Evolutionary conservation across 2,888 invertebrate genomes (phyloP).

Genomic region (Helicoverpa assulta): DNA sequence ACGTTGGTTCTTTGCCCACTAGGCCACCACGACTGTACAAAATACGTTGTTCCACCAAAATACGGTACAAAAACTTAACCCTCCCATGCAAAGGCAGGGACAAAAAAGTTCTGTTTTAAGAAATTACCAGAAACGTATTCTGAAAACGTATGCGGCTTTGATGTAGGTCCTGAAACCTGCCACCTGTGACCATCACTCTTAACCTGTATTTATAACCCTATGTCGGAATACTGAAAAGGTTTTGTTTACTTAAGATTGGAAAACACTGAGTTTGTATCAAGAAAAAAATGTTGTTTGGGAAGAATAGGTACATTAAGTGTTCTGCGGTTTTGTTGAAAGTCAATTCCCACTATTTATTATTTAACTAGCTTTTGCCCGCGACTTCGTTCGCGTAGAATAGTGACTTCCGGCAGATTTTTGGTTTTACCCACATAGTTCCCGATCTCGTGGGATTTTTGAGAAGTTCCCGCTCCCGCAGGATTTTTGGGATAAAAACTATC

Average conservation of each 20-base stretch:
- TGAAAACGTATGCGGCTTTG: conserved; percentile 8
- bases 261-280: background rate
- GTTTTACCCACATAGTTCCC: too few relatives aligned
- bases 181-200: conserved; percentile 3
- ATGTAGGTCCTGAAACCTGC: conserved; percentile 4
- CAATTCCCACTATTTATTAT: too few relatives aligned
- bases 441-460: too few relatives aligned
- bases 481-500: too few relatives aligned
- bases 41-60: background rate
- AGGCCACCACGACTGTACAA: too few relatives aligned
- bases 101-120: conserved; percentile 3
- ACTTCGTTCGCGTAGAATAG: too few relatives aligned
- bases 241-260: background rate
- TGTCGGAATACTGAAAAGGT: background rate
- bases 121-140: conserved; percentile 1
- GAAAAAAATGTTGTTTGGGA: background rate
- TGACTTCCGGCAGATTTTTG: too few relatives aligned
- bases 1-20: too few relatives aligned
- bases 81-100: background rate
- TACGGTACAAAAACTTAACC: conserved; percentile 8
- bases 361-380: too few relatives aligned
- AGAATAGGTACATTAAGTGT: background rate
- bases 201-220: conserved; percentile 9
- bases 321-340: too few relatives aligned
- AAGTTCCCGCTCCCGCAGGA: too few relatives aligned